These are phyloP conservation scores for Momotus momota DNA, from an alignment of 2,797 vertebrate species.

Conservation along the genomic window DNA sequence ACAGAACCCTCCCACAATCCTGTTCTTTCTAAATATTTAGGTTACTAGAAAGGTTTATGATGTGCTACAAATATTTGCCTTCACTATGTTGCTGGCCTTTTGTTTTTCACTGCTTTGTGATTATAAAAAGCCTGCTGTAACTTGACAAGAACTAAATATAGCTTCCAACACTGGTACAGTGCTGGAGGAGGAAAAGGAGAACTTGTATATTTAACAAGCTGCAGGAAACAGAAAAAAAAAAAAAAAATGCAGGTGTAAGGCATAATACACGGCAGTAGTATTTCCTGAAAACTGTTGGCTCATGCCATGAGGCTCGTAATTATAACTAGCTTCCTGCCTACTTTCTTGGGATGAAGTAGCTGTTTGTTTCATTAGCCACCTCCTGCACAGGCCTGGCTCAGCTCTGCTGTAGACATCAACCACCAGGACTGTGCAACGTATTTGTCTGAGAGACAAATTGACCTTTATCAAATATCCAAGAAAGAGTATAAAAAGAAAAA, in stretches of 20 bases:
- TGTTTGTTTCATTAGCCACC: constrained; percentile 43
- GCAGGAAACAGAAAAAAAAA: constrained; percentile 22
- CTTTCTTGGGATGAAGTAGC: constrained; percentile 54
- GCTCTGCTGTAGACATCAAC: background rate
- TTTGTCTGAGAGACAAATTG: background rate
- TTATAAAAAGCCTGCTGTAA: constrained; percentile 47
- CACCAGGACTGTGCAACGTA: background rate
- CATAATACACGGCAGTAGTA: constrained; percentile 32
- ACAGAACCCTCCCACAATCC: background rate
- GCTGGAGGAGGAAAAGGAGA: constrained; percentile 7
- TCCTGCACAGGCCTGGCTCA: background rate
- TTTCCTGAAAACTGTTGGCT: constrained; percentile 36
- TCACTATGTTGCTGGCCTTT: background rate
- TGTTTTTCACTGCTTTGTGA: constrained; percentile 3
- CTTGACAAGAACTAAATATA: constrained; percentile 60
- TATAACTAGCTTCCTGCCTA: constrained; percentile 39
- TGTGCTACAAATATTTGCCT: constrained; percentile 43
- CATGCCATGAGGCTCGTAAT: background rate
- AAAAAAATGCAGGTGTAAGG: background rate
- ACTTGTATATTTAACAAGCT: constrained; percentile 41
- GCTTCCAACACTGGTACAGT: background rate
- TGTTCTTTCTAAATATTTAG: constrained; percentile 35
- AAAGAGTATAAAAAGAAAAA: background rate
- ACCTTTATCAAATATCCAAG: background rate
- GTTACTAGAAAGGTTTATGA: constrained; percentile 16